These are phyloP conservation scores for Peromyscus attwateri DNA, from an alignment of 2,797 vertebrate genomes.

Conservation along the genomic window DNA sequence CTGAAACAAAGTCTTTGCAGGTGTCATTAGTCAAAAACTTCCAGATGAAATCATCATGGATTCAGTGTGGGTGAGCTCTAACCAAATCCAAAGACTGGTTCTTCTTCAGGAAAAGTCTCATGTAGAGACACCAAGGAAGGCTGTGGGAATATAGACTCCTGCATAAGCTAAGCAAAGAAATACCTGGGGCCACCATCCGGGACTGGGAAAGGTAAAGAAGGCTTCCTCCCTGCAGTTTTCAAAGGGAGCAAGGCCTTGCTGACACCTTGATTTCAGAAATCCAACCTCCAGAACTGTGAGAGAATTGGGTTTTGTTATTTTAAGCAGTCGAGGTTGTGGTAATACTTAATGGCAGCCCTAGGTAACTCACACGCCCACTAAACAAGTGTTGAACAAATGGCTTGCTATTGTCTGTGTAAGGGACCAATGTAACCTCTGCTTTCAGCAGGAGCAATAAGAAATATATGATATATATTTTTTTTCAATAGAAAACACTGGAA, in stretches of 20 bases:
- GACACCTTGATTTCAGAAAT: constrained; percentile 23
- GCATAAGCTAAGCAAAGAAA: not conserved
- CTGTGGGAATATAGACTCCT: not conserved
- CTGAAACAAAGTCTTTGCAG: not conserved
- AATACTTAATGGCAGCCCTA: constrained; percentile 11
- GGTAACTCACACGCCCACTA: constrained; percentile 48
- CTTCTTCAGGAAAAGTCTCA: not conserved
- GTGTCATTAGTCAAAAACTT: not conserved
- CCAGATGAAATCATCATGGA: not conserved
- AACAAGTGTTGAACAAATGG: constrained; percentile 64
- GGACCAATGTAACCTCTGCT: not conserved
- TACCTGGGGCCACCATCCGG: not conserved
- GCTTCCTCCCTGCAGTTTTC: not conserved
- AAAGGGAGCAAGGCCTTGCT: not conserved
- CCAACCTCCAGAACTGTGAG: not conserved
- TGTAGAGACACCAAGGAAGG: not conserved
- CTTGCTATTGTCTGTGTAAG: constrained; percentile 58
- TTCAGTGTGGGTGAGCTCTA: not conserved
- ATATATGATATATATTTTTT: not conserved
- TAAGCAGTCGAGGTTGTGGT: constrained; percentile 24
- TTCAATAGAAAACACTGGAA: not conserved
- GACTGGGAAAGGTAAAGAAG: not conserved
- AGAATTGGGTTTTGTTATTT: constrained; percentile 37
- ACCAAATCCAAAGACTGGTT: not conserved
- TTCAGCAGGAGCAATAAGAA: constrained; percentile 21